Evolutionary conservation across 2,113 vertebrate genomes (phyloP).

Genomic region (Megalops atlanticus): DNA sequence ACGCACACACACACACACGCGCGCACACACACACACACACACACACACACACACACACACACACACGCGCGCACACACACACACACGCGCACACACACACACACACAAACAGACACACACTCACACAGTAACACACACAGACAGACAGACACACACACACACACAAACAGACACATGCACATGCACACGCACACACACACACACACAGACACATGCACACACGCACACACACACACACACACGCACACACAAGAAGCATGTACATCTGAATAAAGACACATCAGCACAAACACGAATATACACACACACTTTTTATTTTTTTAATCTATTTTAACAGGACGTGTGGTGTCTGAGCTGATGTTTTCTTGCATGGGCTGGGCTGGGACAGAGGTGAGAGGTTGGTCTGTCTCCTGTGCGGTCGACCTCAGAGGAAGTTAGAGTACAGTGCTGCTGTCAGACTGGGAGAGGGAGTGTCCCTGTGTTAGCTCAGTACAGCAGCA

Average conservation of each 20-base stretch:
- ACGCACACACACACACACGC: slow-evolving; percentile 34
- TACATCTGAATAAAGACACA: slow-evolving; percentile 33
- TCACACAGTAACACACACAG: background rate
- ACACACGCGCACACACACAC: no score
- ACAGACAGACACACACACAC: background rate
- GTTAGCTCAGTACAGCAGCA: no score
- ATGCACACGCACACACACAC: slow-evolving; percentile 14
- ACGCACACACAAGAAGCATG: slow-evolving; percentile 2
- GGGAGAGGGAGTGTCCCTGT: no score
- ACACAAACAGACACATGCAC: background rate
- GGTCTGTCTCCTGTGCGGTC: background rate
- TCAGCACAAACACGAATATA: background rate
- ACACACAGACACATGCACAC: slow-evolving; percentile 2
- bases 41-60: slow-evolving; percentile 22
- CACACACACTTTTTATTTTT: background rate
- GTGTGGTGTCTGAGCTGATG: background rate
- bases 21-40: no score
- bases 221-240: slow-evolving; percentile 37
- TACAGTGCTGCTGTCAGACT: no score
- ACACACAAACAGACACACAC: background rate
- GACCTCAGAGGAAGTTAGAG: background rate
- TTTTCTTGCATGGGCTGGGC: background rate
- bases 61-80: slow-evolving; percentile 3
- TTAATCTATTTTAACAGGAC: background rate
- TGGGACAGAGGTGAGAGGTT: background rate